These are phyloP conservation scores for Verasper variegatus DNA, from an alignment of 2,113 vertebrate species.

Conservation along the genomic window DNA sequence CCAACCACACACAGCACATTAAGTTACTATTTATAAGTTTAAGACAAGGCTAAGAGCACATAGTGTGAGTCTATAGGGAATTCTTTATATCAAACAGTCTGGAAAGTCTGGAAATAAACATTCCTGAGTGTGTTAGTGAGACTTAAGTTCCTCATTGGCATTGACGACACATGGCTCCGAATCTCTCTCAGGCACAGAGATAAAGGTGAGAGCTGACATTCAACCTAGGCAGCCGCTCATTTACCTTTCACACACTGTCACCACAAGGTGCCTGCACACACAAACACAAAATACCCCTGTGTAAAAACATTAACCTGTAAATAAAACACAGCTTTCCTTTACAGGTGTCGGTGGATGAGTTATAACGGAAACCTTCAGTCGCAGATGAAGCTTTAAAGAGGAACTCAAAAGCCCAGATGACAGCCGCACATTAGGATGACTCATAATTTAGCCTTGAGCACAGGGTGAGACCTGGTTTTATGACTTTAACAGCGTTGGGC, in stretches of 20 bases:
- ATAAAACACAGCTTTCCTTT: slow-evolving; percentile 4
- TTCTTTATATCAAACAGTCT: slow-evolving; percentile 9
- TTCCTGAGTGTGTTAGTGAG: slow-evolving; percentile 6
- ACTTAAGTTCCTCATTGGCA: slow-evolving; percentile 28
- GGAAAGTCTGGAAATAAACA: not conserved
- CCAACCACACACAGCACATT: not conserved
- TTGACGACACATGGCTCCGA: slow-evolving; percentile 1
- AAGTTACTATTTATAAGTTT: not conserved
- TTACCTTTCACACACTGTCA: slow-evolving; percentile 34
- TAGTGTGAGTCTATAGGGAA: not conserved
- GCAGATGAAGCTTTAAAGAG: slow-evolving; percentile 21
- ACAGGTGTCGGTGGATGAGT: slow-evolving; percentile 40
- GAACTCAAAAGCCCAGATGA: slow-evolving; percentile 25
- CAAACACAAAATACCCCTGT: not conserved
- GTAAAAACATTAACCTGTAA: not conserved
- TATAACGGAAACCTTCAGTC: slow-evolving; percentile 30
- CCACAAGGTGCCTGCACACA: slow-evolving; percentile 9
- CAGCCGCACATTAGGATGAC: slow-evolving; percentile 30
- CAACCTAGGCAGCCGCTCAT: slow-evolving; percentile 36
- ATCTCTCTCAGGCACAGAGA: slow-evolving; percentile 36
- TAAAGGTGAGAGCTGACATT: slow-evolving; percentile 54
- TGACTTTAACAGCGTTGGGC: slow-evolving; percentile 36
- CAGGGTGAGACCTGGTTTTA: slow-evolving; percentile 35
- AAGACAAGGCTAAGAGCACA: not conserved
- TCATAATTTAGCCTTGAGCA: slow-evolving; percentile 45